Conservation (phyloP, 2,888 invertebrate genomes). For the Hypomecis atomaria region DNA sequence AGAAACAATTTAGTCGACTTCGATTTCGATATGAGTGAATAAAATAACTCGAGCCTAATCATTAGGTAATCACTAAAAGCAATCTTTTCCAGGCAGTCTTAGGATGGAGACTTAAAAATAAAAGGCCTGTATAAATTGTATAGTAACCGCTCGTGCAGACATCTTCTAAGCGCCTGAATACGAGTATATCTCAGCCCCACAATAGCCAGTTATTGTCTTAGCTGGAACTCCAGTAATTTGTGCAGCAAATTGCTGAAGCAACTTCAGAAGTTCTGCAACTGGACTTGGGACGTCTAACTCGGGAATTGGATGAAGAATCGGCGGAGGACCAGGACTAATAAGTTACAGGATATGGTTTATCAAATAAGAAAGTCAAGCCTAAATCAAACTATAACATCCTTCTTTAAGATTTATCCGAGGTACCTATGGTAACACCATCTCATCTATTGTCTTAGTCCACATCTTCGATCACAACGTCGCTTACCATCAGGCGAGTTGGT, state of each 20-base stretch:
- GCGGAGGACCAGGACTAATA: neutral
- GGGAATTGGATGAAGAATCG: constrained; percentile 21
- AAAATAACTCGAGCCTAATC: no score
- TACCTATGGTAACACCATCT: no score
- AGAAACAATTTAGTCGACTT: no score
- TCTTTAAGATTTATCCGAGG: no score
- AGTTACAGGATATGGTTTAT: neutral
- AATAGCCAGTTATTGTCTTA: constrained; percentile 8
- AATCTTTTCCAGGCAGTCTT: neutral
- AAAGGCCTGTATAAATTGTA: neutral
- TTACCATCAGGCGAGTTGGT: no score
- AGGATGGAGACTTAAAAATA: no score
- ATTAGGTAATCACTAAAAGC: no score
- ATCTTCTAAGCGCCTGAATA: neutral
- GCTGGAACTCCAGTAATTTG: constrained; percentile 12
- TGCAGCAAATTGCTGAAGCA: constrained; percentile 18
- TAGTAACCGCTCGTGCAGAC: neutral
- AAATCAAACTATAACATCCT: no score
- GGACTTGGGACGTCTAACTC: constrained; percentile 24
- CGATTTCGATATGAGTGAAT: no score
- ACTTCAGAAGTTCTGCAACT: constrained; percentile 14
- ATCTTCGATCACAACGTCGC: no score
- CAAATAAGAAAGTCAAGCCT: neutral
- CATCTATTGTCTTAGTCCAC: no score
- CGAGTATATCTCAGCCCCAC: neutral